These are phyloP conservation scores for Stratiomys singularior DNA, from an alignment of 2,888 invertebrate genomes.

Conservation along the genomic window DNA sequence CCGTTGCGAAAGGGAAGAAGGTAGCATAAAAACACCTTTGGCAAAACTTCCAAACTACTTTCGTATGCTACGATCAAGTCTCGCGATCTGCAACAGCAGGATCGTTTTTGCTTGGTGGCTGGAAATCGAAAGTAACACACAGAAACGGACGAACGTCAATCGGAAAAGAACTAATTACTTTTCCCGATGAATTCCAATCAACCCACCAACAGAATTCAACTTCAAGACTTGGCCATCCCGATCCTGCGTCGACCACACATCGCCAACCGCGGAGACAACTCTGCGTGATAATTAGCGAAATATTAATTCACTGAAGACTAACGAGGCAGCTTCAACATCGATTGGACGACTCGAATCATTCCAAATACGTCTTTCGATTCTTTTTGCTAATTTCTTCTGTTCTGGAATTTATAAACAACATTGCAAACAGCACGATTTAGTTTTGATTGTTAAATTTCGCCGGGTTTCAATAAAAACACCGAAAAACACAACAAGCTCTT, in stretches of 20 bases:
- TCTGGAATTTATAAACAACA: constrained; percentile 1
- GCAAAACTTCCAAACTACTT: constrained; percentile 4
- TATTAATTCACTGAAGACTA: constrained; percentile 11
- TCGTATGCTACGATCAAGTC: constrained; percentile 1
- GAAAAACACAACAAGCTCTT: background rate
- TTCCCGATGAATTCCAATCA: constrained; percentile 18
- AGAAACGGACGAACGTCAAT: background rate
- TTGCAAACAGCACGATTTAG: background rate
- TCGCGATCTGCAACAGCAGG: background rate
- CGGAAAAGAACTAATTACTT: constrained; percentile 7
- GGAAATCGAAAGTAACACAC: constrained; percentile 14
- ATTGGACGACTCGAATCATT: background rate
- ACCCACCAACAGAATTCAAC: background rate
- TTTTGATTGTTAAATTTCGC: background rate
- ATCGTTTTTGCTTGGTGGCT: background rate
- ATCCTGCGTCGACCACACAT: background rate
- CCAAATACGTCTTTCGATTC: background rate
- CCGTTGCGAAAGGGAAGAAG: background rate
- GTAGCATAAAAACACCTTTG: background rate
- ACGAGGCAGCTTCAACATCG: background rate
- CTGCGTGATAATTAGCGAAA: constrained; percentile 33
- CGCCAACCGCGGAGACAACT: constrained; percentile 7
- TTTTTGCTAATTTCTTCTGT: background rate
- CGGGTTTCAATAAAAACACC: too few relatives aligned
- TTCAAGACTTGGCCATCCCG: background rate